Evolutionary conservation across 2,888 invertebrate species (phyloP), one percentile per base, ranked within the genome.

Genomic region (Lypha dubia): DNA sequence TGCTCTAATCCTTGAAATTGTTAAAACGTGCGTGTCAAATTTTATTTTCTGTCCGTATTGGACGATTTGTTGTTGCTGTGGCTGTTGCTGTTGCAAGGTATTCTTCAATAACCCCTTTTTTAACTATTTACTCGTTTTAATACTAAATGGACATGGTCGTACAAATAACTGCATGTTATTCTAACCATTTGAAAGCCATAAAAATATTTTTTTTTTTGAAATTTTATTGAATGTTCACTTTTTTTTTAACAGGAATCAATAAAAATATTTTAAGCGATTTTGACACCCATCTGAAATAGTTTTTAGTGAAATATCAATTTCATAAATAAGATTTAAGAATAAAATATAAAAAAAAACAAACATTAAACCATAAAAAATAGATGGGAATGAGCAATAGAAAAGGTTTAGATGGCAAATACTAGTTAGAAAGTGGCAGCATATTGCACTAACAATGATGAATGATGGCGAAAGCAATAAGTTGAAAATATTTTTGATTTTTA

Each of bases 1-100:
- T 67, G 51, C 46, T 58, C 49, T 81, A 77, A 84, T 84, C 81
- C 77, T 77, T 84, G 28, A 81, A 84, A 84, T 81, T 84, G 81
- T 51, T 77, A 41, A 73, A 84, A 84, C 84, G 84, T 84, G 84
- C 74, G 81, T 81, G 44, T 84, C 81, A 65, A 81, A 84, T 84
- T 84, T 81, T 81, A 81, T 81, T 35, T 81, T 35, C 68, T 70
- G 11, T 17, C 60, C n/a, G 35, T 38, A 63, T 70, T 41, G 20
- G 24, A 38, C 58, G 17, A 35, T 24, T 60, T 24, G 9, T 53
- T 53, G 20, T 60, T 74, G 62, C 35, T 63, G 17, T 41, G 74
- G 62, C 70, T 53, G 20, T 60, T 74, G 62, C 35, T 63, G 17
- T 41, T 79, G 62, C 70, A 75, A 79, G 83, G 79, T 84, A 75